Base-by-base conservation (phyloP, 2,888 invertebrate genomes). In the Apodemia zela region DNA sequence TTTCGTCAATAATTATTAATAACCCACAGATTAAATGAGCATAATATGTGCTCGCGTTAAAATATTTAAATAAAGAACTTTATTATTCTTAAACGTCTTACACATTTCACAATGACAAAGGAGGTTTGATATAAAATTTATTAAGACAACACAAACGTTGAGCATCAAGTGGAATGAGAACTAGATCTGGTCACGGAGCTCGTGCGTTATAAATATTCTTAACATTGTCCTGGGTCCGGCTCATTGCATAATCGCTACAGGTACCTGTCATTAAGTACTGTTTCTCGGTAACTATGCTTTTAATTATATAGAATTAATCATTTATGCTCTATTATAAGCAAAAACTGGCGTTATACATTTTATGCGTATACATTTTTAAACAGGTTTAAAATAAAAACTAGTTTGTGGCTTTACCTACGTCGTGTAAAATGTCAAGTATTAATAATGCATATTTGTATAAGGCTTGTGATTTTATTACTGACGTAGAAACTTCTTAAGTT, bases 211-310 rank as follows among this genome's bases (percentile, higher is more conserved):
- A 73, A 84, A 81, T 82, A 80, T 79, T 80, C 77, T 80, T 78
- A 81, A 80, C 82, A 85, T 82, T 87, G 85, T 85, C 80, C 75
- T 77, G 82, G 75, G 84, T 89, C 89, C 87, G 88, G 84, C 84
- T 89, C 69, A 72, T 89, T 89, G 86, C 86, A 85, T 88, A 88
- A 89, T 85, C 76, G 75, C 73, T 77, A 79, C 77, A 78, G 76
- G 78, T 77, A 75, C 75, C 73, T 75, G 73, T 74, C 75, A 75
- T 73, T 71, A 78, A 73, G 76, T 76, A 74, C 76, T 77, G 77
- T 77, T 76, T 77, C 75, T 75, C 67, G 68, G 67, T 69, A 69
- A 72, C 74, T 74, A 77, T 77, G 76, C 73, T 77, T 73, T 76
- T 75, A 79, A 82, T 85, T 78, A 77, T 78, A 84, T 79, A 76